Evolutionary conservation across 2,797 vertebrate species (phyloP), one percentile per base, ranked within the genome.

Genomic region (Natrix natrix): DNA sequence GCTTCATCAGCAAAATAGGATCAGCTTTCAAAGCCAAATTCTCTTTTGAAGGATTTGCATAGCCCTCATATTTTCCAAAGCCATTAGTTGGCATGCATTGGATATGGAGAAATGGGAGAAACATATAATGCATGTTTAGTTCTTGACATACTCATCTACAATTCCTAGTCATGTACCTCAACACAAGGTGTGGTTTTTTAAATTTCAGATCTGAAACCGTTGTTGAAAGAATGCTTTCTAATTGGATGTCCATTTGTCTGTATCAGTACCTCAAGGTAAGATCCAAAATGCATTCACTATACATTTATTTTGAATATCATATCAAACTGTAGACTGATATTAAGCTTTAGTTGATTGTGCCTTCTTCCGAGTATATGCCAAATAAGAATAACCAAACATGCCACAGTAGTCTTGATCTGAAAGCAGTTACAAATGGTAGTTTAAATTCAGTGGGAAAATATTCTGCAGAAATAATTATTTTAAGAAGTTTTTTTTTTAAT

Each of bases 241-340:
- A 99, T 94, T 99, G 99, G 99, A 99, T 99, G 99, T 99, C 99
- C 20, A 99, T 99, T 97, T 99, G 99, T 95, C 98, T 99, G 16
- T 99, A 99, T 97, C 99, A 99, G 97, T 99, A 99, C 95, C 97
- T 99, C 92, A 99, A 99, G 98, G 99, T 99, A 98, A 96, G 95
- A 89, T 17, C 22, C 92, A 78, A 94, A 96, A 69, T 88, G 90
- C 54, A 32, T 32, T 1, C 43, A 43, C 32, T 91, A 22, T 26
- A 24, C 16, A 59, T 20, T 74, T 57, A 22, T n/a, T 74, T n/a
- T 59, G 20, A 13, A 8, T n/a, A 37, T 91, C 32, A 10, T 63
- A 28, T 20, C 48, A 91, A 86, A 61, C 26, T 37, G 24, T 57
- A 57, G 74, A 43, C 74, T 43, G 74, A 78, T 10, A 43, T 78